Evolutionary conservation across 1,140 invertebrate species (phyloP).

Genomic region (Drosophila ironensis): DNA sequence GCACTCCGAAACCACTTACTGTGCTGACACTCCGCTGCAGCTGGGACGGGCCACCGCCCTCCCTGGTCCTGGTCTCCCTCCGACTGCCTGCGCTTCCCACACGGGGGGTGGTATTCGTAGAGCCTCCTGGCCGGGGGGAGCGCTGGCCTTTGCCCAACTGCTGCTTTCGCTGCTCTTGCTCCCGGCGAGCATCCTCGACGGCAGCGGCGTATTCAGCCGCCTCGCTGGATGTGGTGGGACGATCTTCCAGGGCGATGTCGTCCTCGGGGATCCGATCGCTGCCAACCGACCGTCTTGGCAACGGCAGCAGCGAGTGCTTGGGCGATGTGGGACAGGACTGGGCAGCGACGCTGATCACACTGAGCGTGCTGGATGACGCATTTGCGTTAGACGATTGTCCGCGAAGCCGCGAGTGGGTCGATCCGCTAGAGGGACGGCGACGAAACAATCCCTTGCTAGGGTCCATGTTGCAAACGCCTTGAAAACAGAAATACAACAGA

Average conservation of each 20-base stretch:
- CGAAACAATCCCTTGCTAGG: slow-evolving; percentile 83
- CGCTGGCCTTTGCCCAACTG: slow-evolving; percentile 22
- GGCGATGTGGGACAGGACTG: slow-evolving; percentile 81
- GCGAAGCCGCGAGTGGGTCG: slow-evolving; percentile 59
- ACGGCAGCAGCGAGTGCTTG: slow-evolving; percentile 62
- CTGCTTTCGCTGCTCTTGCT: slow-evolving; percentile 48
- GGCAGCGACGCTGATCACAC: slow-evolving; percentile 36
- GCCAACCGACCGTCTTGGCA: slow-evolving; percentile 62
- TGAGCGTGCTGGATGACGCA: slow-evolving; percentile 48
- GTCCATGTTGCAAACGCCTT: slow-evolving; percentile 81
- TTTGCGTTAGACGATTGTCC: slow-evolving; percentile 67
- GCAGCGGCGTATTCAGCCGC: slow-evolving; percentile 67
- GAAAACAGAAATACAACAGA: slow-evolving; percentile 14
- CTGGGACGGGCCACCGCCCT: slow-evolving; percentile 19
- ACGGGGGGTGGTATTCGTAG: slow-evolving; percentile 27
- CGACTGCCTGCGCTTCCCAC: slow-evolving; percentile 62
- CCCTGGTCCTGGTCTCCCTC: slow-evolving; percentile 20
- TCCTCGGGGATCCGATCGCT: slow-evolving; percentile 75
- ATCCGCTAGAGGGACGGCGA: slow-evolving; percentile 81
- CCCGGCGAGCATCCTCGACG: slow-evolving; percentile 61
- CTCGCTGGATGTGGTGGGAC: slow-evolving; percentile 61
- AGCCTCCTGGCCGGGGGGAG: slow-evolving; percentile 39
- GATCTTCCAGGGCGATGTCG: slow-evolving; percentile 52
- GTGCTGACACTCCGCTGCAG: slow-evolving; percentile 84
- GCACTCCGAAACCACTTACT: slow-evolving; percentile 83